Evolutionary conservation across 2,888 invertebrate genomes (phyloP), one percentile per base, ranked within the genome.

Genomic region (Ormyrus rosae): DNA sequence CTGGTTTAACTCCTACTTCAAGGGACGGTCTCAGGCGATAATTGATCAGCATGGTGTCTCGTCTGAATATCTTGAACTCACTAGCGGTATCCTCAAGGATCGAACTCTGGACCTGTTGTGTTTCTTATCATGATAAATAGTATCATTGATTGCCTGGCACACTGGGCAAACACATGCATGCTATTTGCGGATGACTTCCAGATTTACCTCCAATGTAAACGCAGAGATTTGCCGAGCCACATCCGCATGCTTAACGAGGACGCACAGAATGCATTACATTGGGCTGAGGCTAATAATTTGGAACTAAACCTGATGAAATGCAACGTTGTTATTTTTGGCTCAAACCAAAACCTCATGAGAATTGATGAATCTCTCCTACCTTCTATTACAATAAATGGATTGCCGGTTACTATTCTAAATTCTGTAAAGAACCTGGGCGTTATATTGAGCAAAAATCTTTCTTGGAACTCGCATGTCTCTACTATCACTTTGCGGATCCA

Each of bases 141-240:
- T 2, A 34, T 61, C 11, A 9, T 63, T 2, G 11, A 1, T 6
- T 11, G 34, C 4, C 8, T 72, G 7, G 6, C 0, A 5, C 13
- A 63, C 53, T 61, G 50, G 4, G 13, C 11, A 9, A 34, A n/a
- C n/a, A n/a, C n/a, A n/a, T n/a, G n/a, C n/a, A n/a, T n/a, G n/a
- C n/a, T n/a, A n/a, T n/a, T n/a, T 55, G 68, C 68, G 8, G 48
- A 50, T 51, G 63, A 73, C 19, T 45, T 64, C 50, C 51, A 72
- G 63, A 72, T 72, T 1, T 71, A 60, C n/a, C 4, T 58, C 9
- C 53, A 34, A 5, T 53, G 65, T 19, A 13, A 50, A 50, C 65
- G n/a, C n/a, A 2, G 6, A 7, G 65, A 65, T 3, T 7, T 65
- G 34, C 2, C 9, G 3, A 46, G 2, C 4, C 8, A 2, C 5